Conservation (phyloP, 1,140 invertebrate genomes). For the Ceratoteleas bidentatus region DNA sequence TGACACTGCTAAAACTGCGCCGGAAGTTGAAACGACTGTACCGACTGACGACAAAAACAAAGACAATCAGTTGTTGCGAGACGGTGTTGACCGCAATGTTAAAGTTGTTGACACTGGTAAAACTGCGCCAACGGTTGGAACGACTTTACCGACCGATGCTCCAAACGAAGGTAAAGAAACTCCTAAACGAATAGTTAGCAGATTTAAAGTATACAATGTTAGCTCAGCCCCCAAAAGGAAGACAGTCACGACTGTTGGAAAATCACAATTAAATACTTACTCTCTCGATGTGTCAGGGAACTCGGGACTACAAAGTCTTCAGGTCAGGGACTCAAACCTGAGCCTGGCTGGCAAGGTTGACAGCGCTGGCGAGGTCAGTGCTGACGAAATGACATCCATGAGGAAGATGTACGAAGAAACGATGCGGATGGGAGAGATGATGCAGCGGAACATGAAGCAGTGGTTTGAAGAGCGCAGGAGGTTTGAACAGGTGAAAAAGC, state of each 20-base stretch:
- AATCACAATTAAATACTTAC: background rate
- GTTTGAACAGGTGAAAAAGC: background rate
- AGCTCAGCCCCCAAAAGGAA: background rate
- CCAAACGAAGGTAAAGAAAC: background rate
- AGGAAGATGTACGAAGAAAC: background rate
- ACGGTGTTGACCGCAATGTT: too few species aligned
- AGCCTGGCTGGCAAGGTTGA: too few species aligned
- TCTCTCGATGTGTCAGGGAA: background rate
- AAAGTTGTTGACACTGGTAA: background rate
- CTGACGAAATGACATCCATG: background rate
- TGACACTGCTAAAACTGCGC: too few species aligned
- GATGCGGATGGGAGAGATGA: background rate
- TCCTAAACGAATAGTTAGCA: background rate
- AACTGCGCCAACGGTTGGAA: too few species aligned
- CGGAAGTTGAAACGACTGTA: too few species aligned
- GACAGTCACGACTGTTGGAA: background rate
- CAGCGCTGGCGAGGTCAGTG: background rate
- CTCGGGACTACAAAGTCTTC: background rate
- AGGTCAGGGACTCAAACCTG: background rate
- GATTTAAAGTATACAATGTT: background rate
- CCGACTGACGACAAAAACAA: too few species aligned
- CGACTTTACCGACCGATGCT: background rate
- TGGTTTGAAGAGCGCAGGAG: background rate
- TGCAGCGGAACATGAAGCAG: background rate
- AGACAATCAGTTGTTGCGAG: too few species aligned